Conservation (phyloP, 2,797 vertebrate species). For the Sebastes elongatus region DNA sequence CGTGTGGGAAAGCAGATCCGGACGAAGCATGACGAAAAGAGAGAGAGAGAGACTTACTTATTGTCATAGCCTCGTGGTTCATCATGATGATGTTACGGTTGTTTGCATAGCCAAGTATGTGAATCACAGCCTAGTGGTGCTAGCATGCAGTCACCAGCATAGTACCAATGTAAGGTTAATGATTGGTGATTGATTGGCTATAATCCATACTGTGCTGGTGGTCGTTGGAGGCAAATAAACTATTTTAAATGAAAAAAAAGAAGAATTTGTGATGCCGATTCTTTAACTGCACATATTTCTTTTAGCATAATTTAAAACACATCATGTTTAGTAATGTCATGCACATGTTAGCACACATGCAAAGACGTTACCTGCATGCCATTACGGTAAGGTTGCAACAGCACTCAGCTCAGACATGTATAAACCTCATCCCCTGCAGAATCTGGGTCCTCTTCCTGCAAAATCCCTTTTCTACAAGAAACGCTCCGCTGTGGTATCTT, state of each 20-base stretch:
- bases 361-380: constrained; percentile 37
- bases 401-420: constrained; percentile 2
- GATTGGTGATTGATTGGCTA: background rate
- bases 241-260: background rate
- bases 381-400: background rate
- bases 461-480: constrained; percentile 6
- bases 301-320: background rate
- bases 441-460: constrained; percentile 5
- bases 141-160: background rate
- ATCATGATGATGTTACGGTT: background rate
- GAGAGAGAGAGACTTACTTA: background rate
- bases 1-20: constrained; percentile 12
- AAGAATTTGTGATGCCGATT: background rate
- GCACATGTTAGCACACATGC: background rate
- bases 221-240: background rate
- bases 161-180: background rate
- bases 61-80: background rate
- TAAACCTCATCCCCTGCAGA: constrained; percentile 22
- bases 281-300: background rate
- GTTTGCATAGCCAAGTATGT: background rate
- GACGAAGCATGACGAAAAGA: background rate
- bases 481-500: background rate
- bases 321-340: background rate
- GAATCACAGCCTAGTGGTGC: background rate
- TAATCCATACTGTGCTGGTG: background rate